Evolutionary conservation across 1,140 invertebrate genomes (phyloP).

Genomic region (Pseudachorutes palmiensis): DNA sequence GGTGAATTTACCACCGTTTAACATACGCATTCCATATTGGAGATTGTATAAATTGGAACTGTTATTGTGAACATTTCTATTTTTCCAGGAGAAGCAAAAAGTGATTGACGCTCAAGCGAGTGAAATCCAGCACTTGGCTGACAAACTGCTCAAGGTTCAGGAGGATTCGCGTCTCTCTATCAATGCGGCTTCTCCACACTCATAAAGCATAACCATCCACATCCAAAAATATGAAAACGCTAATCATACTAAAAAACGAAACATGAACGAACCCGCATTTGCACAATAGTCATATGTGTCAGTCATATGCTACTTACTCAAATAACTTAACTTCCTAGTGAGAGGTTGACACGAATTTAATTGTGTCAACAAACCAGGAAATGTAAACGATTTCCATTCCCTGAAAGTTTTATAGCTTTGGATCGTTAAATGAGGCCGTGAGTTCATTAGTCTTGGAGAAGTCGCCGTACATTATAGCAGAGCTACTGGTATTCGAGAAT

Average conservation of each 20-base stretch:
- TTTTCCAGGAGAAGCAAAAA: conserved; percentile 24
- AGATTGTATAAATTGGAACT: too few relatives aligned
- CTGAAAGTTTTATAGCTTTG: not conserved
- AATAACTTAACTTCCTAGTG: not conserved
- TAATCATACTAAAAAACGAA: not conserved
- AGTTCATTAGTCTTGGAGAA: not conserved
- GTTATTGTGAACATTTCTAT: too few relatives aligned
- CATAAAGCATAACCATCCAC: too few relatives aligned
- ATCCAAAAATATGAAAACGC: not conserved
- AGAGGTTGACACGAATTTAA: not conserved
- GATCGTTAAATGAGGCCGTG: not conserved
- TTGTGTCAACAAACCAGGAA: not conserved
- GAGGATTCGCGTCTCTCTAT: conserved; percentile 9
- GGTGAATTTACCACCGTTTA: too few relatives aligned
- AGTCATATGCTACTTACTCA: too few relatives aligned
- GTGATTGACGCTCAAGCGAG: conserved; percentile 25
- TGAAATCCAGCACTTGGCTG: conserved; percentile 21
- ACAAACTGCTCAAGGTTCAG: conserved; percentile 24
- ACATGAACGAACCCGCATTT: too few relatives aligned
- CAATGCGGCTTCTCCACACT: too few relatives aligned
- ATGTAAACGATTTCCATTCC: not conserved
- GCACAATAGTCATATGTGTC: too few relatives aligned
- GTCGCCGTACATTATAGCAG: not conserved
- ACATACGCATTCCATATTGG: not conserved
- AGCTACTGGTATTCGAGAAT: not conserved